phyloP scores from a whole-genome alignment of 2,113 vertebrate species.

The Leptobrachium ailaonicum region DNA sequence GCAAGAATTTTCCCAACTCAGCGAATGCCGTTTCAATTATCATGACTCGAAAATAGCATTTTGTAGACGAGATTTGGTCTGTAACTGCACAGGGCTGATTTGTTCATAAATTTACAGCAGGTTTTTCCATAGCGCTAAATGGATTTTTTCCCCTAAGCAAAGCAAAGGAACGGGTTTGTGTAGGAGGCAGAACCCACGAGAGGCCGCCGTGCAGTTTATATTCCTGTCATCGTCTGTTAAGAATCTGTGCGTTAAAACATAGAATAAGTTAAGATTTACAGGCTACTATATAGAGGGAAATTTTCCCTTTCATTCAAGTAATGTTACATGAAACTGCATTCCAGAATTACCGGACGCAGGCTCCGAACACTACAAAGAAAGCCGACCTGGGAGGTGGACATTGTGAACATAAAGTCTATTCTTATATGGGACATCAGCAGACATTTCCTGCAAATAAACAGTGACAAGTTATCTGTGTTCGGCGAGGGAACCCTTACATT shows the following conservation, averaged over 20 bases:
- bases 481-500: not conserved
- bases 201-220: too few species aligned
- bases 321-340: too few species aligned
- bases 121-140: slow-evolving; percentile 83
- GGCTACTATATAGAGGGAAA: too few species aligned
- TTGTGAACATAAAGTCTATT: not conserved
- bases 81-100: slow-evolving; percentile 78
- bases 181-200: too few species aligned
- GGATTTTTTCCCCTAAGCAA: slow-evolving; percentile 61
- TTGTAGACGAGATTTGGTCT: slow-evolving; percentile 72
- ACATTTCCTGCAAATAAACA: slow-evolving; percentile 7
- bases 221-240: too few species aligned
- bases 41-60: slow-evolving; percentile 82
- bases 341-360: too few species aligned
- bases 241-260: too few species aligned
- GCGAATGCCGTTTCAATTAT: slow-evolving; percentile 90
- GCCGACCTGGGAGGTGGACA: not conserved
- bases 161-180: too few species aligned
- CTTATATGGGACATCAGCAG: not conserved
- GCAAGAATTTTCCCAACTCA: slow-evolving; percentile 52
- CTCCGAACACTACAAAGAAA: too few species aligned
- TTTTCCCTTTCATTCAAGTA: too few species aligned
- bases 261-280: too few species aligned
- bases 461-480: not conserved
- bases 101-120: slow-evolving; percentile 77